A percentile compares a stretch with the other conserved stretches of the same genome.
These are phyloP conservation scores for Corbicula japonica DNA, from an alignment of 2,888 invertebrate genomes.

Conservation along the genomic window DNA sequence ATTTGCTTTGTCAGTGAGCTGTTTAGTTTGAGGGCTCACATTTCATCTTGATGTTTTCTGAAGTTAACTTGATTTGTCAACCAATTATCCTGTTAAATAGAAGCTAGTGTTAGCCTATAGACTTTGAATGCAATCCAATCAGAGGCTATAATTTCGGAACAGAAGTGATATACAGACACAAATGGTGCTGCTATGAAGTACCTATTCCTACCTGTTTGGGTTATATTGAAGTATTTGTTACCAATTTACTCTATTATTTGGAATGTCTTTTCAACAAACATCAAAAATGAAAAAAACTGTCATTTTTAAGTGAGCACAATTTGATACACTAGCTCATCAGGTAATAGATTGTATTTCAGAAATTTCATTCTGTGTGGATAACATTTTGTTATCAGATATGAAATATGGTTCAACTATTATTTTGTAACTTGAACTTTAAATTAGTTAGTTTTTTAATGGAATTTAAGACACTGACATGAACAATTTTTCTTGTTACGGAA, in stretches of 20 bases:
- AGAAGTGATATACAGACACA: constrained; percentile 13
- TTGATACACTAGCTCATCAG: too few species aligned
- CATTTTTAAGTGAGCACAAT: too few species aligned
- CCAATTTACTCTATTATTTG: constrained; percentile 35
- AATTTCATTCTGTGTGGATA: too few species aligned
- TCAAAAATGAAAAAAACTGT: too few species aligned
- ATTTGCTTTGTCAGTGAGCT: neutral
- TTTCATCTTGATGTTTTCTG: constrained; percentile 38
- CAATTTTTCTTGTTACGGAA: too few species aligned
- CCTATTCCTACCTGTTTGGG: constrained; percentile 19
- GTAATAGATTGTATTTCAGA: too few species aligned
- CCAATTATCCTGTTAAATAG: constrained; percentile 47
- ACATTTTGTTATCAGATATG: too few species aligned
- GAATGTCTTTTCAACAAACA: constrained; percentile 27
- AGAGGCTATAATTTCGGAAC: constrained; percentile 15
- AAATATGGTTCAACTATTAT: too few species aligned
- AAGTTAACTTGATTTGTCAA: constrained; percentile 45
- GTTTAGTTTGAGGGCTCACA: constrained; percentile 24
- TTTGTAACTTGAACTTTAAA: too few species aligned
- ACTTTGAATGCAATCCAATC: constrained; percentile 40
- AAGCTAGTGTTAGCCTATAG: constrained; percentile 49
- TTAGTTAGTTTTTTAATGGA: too few species aligned
- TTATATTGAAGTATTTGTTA: constrained; percentile 17
- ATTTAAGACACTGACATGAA: too few species aligned
- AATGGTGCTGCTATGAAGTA: constrained; percentile 6